These are phyloP conservation scores for Meandrusa payeni DNA, from an alignment of 2,888 invertebrate species.

Conservation along the genomic window DNA sequence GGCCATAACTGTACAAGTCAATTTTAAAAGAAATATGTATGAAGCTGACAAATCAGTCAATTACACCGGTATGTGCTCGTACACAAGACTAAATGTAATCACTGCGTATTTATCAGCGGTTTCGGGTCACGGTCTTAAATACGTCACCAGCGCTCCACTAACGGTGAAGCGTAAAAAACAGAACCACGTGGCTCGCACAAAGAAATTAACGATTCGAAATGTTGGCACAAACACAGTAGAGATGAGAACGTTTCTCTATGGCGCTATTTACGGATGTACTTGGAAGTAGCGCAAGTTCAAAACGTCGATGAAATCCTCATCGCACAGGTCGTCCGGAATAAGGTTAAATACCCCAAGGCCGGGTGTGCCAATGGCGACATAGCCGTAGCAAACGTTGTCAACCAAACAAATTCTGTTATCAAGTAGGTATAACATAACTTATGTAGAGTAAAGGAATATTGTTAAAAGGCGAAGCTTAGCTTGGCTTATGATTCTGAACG, in stretches of 20 bases:
- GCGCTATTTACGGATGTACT: constrained; percentile 66
- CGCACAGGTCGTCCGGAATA: constrained; percentile 54
- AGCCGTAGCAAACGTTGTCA: no score
- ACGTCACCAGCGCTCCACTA: constrained; percentile 20
- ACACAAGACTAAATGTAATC: constrained; percentile 6
- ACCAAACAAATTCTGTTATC: no score
- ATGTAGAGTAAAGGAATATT: no score
- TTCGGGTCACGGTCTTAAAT: constrained; percentile 16
- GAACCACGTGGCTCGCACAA: constrained; percentile 54
- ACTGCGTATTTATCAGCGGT: constrained; percentile 28
- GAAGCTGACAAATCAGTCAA: no score
- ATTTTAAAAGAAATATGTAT: constrained; percentile 9
- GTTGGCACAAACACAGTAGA: constrained; percentile 58
- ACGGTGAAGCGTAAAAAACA: constrained; percentile 31
- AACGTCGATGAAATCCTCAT: constrained; percentile 52
- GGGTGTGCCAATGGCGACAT: constrained; percentile 44
- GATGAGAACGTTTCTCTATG: constrained; percentile 47
- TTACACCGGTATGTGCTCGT: no score
- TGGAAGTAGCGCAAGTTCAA: constrained; percentile 75
- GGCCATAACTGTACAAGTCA: no score
- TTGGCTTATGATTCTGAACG: no score
- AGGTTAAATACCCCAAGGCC: constrained; percentile 75
- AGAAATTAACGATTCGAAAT: constrained; percentile 53
- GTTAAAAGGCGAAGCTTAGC: no score
- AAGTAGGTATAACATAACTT: no score